Evolutionary conservation across 2,888 invertebrate species (phyloP).

Genomic region (Erannis defoliaria): DNA sequence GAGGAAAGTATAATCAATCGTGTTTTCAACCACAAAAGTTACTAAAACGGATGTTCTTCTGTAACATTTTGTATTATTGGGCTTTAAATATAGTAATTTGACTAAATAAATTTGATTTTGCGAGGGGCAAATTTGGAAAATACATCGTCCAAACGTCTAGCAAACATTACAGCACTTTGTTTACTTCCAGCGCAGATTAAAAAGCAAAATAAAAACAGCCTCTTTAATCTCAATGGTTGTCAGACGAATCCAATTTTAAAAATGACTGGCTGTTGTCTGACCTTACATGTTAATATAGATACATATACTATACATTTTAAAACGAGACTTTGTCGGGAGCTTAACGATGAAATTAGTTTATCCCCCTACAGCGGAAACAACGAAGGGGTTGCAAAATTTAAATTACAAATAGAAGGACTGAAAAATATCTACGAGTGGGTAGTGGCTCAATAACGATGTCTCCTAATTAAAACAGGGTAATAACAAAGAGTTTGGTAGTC

Average conservation of each 20-base stretch:
- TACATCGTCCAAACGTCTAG: conserved; percentile 5
- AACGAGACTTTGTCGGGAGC: conserved; percentile 80
- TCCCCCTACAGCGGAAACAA: conserved; percentile 79
- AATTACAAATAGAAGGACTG: conserved; percentile 87
- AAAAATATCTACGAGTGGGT: conserved; percentile 85
- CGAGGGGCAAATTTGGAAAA: too few relatives aligned
- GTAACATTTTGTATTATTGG: too few relatives aligned
- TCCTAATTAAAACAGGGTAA: conserved; percentile 85
- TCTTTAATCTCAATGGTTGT: conserved; percentile 61
- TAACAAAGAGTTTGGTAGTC: conserved; percentile 71
- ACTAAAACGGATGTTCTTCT: too few relatives aligned
- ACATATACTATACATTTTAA: conserved; percentile 76
- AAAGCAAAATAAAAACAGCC: conserved; percentile 45
- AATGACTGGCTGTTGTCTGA: conserved; percentile 72
- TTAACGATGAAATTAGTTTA: conserved; percentile 86
- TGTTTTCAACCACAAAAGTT: too few relatives aligned
- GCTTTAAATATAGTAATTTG: too few relatives aligned
- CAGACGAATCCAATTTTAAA: conserved; percentile 78
- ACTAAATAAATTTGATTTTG: too few relatives aligned
- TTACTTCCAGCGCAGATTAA: conserved; percentile 35
- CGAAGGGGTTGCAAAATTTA: conserved; percentile 85
- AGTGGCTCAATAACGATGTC: conserved; percentile 84
- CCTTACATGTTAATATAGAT: conserved; percentile 62
- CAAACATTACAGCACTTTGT: conserved; percentile 34
- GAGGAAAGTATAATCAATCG: too few relatives aligned